Base-by-base conservation (phyloP, 2,113 vertebrate species). In the Coturnix japonica region DNA sequence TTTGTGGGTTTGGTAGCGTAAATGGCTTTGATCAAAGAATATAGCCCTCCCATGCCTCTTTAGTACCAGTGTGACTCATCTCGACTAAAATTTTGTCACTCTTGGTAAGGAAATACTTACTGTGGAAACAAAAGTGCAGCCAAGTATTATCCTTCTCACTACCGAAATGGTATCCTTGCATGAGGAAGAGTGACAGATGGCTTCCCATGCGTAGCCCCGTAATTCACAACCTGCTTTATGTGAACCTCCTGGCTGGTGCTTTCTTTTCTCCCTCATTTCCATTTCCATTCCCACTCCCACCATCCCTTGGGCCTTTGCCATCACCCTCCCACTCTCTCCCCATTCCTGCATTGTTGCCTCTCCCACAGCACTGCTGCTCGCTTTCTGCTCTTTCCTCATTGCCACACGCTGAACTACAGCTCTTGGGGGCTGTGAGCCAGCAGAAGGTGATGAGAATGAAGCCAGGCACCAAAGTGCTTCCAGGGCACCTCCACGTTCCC, bases 221-320 rank as follows among this genome's bases (percentile, higher is more conserved):
- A 95, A 95, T 95, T 96, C 93, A 95, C 91, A 95, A 89, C 85
- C 85, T 89, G 93, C 91, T 95, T 95, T 94, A 95, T 95, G 87
- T 39, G 85, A 31, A 83, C 89, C 90, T 95, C 91, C 94, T 95
- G 93, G 57, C 81, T 92, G 60, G 64, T 46, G 91, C 93, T 95
- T 95, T 95, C 90, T 95, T 95, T 57, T 54, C 57, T 83, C 51
- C 85, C 75, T 92, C 85, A 96, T 95, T 96, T 95, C 93, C 93
- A 96, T 95, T 95, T 95, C 82, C 94, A 95, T 96, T 95, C 87
- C 67, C 85, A 77, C 90, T 85, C 93, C 79, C 90, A 91, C 72
- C 64, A 66, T 80, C 92, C 69, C 87, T 54, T 92, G 91, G 94
- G 90, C 28, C 74, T 91, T 92, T 94, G 93, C 94, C 91, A 87